These are phyloP conservation scores for Tridacna crocea DNA, from an alignment of 2,888 invertebrate species.

Conservation along the genomic window DNA sequence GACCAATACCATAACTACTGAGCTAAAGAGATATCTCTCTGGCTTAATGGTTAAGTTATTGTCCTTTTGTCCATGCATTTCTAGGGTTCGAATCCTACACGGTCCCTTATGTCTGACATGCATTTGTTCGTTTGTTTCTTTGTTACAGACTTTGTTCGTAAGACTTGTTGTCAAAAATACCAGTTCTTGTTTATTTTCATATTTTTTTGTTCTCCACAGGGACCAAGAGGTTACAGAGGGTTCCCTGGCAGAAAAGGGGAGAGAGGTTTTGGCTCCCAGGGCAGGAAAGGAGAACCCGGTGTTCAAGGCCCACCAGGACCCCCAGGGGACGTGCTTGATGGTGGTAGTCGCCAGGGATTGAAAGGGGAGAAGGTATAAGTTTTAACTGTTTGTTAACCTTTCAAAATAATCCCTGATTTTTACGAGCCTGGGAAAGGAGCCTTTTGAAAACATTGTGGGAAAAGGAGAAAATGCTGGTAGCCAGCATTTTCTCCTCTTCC, in stretches of 20 bases:
- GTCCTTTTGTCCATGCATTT: neutral
- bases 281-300: slow-evolving; percentile 60
- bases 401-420: no score
- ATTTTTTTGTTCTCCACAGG: slow-evolving; percentile 37
- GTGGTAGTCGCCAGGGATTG: slow-evolving; percentile 17
- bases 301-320: slow-evolving; percentile 48
- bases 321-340: slow-evolving; percentile 16
- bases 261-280: slow-evolving; percentile 46
- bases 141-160: no score
- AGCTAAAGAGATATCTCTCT: no score
- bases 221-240: slow-evolving; percentile 63
- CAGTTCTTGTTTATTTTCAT: neutral
- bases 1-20: no score
- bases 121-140: no score
- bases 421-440: no score
- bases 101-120: no score
- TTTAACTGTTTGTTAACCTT: neutral
- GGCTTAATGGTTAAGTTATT: no score
- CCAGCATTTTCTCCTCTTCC: no score
- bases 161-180: no score
- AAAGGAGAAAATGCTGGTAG: no score
- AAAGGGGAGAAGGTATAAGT: slow-evolving; percentile 51
- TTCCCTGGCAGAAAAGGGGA: slow-evolving; percentile 60
- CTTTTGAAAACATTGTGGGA: no score
- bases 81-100: neutral